A percentile compares a stretch with the other conserved stretches of the same genome.
phyloP scores from a whole-genome alignment of 2,888 invertebrate genomes.

The Mesorhabditis belari region DNA sequence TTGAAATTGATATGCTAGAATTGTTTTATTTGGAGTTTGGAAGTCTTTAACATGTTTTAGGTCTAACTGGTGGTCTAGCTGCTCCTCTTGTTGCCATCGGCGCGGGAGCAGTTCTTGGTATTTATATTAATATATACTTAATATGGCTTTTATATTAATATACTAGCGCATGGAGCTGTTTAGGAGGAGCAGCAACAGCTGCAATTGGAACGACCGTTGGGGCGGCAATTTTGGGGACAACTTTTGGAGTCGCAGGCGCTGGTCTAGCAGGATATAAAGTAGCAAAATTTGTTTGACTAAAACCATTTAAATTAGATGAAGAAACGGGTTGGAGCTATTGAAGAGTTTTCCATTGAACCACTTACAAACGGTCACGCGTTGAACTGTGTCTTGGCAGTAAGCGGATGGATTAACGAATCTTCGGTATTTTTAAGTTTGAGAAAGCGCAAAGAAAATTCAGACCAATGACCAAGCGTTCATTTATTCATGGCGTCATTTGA shows the following conservation, averaged over 20 bases:
- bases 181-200: slow-evolving; percentile 54
- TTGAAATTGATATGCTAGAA: background rate
- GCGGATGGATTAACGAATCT: slow-evolving; percentile 65
- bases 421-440: slow-evolving; percentile 12
- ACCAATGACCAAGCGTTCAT: slow-evolving; percentile 52
- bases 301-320: slow-evolving; percentile 60
- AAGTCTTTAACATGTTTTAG: slow-evolving; percentile 51
- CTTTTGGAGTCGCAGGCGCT: slow-evolving; percentile 67
- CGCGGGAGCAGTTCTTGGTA: slow-evolving; percentile 51
- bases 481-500: slow-evolving; percentile 62
- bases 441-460: slow-evolving; percentile 11
- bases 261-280: slow-evolving; percentile 61
- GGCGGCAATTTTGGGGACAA: slow-evolving; percentile 58
- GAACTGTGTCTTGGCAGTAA: slow-evolving; percentile 64
- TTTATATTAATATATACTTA: background rate
- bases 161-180: too few relatives aligned
- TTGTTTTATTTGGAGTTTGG: background rate
- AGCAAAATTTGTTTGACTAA: background rate
- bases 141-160: background rate
- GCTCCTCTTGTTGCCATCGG: slow-evolving; percentile 62
- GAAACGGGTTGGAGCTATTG: slow-evolving; percentile 65
- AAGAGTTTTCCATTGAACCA: slow-evolving; percentile 65
- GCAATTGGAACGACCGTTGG: slow-evolving; percentile 59
- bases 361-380: slow-evolving; percentile 55
- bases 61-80: slow-evolving; percentile 66